Base-by-base conservation (phyloP, 2,888 invertebrate genomes). In the Agrotis clavis region DNA sequence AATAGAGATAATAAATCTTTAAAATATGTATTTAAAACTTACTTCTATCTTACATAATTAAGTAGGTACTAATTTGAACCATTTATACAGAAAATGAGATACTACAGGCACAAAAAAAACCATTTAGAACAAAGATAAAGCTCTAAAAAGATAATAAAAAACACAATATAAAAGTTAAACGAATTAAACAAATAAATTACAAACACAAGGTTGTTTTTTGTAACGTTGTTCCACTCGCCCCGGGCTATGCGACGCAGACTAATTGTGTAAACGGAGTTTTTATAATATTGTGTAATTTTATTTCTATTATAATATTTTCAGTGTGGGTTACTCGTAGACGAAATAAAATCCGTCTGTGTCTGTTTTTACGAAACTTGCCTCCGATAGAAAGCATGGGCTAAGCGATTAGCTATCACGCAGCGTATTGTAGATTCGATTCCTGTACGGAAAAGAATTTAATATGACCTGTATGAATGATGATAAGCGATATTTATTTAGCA, bases 161-260 rank as follows among this genome's bases (percentile, higher is more conserved):
- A 35, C 66, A 57, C 59, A 35, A 57, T 47, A 50, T 45, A 56
- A 61, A 77, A 77, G 74, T 74, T 47, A 57, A 79, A 68, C 60
- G 47, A 73, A 77, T 77, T 72, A 67, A 67, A 56, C 56, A 74
- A 67, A 78, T 80, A 68, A 80, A 80, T 78, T 65, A 66, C 41
- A 30, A 41, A 48, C 41, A 48, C n/a, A 25, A 9, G 18, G 45
- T 61, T 74, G 57, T 61, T 53, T 71, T 66, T 51, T 54, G 47
- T 61, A 61, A 50, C 9, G 19, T 45, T 51, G 47, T 48, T 30
- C 18, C 51, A 47, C 30, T 48, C 14, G 62, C 74, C 48, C 7
- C 65, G 14, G 50, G 81, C 57, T 9, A 65, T 48, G 80, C 30
- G 61, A 19, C 56, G 25, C 9, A 53, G 21, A 61, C 30, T 5